Conservation (phyloP, 2,888 invertebrate species). For the Diplolepis rosae region DNA sequence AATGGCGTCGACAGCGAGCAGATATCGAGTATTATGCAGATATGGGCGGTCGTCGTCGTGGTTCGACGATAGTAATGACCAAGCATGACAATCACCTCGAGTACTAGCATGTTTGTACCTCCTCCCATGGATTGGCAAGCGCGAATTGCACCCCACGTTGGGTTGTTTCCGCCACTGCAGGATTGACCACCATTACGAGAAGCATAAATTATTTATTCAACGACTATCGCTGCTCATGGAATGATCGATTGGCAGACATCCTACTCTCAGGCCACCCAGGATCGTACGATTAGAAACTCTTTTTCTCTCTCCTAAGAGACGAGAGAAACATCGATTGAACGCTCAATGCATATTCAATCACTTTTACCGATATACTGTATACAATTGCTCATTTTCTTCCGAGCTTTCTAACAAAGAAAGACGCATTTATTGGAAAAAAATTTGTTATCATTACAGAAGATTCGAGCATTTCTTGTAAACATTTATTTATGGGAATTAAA, state of each 20-base stretch:
- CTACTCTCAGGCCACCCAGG: conserved; percentile 38
- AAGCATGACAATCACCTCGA: conserved; percentile 50
- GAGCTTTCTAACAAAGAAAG: conserved; percentile 6
- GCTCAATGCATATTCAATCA: conserved; percentile 18
- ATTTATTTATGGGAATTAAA: too few species aligned
- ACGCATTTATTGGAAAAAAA: not conserved
- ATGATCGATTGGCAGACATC: conserved; percentile 54
- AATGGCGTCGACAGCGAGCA: conserved; percentile 45
- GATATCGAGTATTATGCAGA: conserved; percentile 38
- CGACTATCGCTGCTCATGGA: conserved; percentile 51
- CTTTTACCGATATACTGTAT: not conserved
- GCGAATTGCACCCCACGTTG: conserved; percentile 46
- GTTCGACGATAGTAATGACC: conserved; percentile 49
- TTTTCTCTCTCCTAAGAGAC: not conserved
- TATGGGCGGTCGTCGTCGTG: conserved; percentile 41
- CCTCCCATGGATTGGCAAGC: conserved; percentile 44
- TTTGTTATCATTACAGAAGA: not conserved
- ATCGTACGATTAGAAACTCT: conserved; percentile 21
- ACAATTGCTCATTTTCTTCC: not conserved
- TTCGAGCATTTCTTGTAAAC: not conserved
- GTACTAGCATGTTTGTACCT: conserved; percentile 18
- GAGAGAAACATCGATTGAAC: not conserved
- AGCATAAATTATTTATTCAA: conserved; percentile 63
- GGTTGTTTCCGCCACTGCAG: conserved; percentile 46
- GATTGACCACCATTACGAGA: conserved; percentile 54